Percentiles rank a stretch among this genome's conserved stretches.
phyloP scores from a whole-genome alignment of 2,888 invertebrate species.

The Mermis nigrescens region DNA sequence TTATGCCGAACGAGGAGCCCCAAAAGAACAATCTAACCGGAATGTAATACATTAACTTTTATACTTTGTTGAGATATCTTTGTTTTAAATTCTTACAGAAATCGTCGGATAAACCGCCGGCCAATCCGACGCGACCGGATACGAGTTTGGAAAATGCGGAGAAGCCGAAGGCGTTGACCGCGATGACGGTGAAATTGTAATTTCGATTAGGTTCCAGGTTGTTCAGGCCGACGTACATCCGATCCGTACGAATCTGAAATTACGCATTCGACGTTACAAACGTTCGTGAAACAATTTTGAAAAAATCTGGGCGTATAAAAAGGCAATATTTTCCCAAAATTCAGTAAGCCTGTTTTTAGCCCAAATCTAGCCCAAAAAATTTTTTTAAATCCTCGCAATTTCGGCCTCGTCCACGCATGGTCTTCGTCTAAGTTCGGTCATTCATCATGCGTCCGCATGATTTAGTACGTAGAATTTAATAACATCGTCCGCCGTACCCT shows the following conservation, averaged over 20 bases:
- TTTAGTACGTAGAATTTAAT: no score
- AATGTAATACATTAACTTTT: not conserved
- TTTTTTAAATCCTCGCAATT: no score
- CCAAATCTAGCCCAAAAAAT: no score
- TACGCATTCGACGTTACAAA: no score
- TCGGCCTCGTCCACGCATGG: no score
- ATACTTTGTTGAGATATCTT: not conserved
- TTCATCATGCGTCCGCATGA: no score
- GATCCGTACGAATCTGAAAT: not conserved
- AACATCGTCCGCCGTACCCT: no score
- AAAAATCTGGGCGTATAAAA: no score
- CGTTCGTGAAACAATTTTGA: no score
- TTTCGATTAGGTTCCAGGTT: slow-evolving; percentile 51
- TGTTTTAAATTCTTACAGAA: not conserved
- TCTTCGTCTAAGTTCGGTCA: no score
- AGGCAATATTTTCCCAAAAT: no score
- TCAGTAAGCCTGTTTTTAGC: no score
- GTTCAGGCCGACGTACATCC: slow-evolving; percentile 21
- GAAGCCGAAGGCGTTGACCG: slow-evolving; percentile 52
- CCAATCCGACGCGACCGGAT: not conserved
- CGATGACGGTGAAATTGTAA: slow-evolving; percentile 62
- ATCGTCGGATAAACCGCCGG: not conserved
- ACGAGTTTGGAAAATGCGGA: not conserved
- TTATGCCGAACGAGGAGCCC: not conserved
- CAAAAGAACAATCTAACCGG: not conserved